Conservation (phyloP, 2,797 vertebrate genomes). For the Poliocrania exsul region DNA sequence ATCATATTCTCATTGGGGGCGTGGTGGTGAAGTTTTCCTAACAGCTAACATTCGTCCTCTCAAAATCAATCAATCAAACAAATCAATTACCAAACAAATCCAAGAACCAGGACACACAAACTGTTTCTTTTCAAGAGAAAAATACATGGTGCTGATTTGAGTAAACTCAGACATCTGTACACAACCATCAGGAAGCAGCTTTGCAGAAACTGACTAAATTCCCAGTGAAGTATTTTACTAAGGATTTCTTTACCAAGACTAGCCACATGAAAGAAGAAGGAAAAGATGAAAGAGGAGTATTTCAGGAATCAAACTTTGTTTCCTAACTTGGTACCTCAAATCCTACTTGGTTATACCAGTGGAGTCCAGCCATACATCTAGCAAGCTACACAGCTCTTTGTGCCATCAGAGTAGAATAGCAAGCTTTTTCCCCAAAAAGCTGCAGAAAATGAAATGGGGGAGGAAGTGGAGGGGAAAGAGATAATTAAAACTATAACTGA, state of each 20-base stretch:
- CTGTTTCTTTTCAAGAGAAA: background rate
- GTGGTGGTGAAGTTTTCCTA: background rate
- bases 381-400: background rate
- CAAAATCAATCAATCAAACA: background rate
- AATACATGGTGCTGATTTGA: background rate
- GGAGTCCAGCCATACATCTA: background rate
- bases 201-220: background rate
- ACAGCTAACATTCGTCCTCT: background rate
- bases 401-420: background rate
- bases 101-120: background rate
- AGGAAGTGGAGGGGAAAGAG: background rate
- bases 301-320: background rate
- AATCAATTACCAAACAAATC: background rate
- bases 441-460: background rate
- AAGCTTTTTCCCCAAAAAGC: background rate
- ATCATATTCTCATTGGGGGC: background rate
- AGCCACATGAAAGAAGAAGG: background rate
- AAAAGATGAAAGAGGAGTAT: background rate
- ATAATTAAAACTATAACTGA: background rate
- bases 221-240: background rate
- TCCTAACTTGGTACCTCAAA: background rate
- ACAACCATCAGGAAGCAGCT: background rate
- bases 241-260: background rate
- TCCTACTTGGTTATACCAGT: background rate
- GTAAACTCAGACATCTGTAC: background rate